Conservation (phyloP, 2,888 invertebrate species). For the Hirtodrosophila cameraria region DNA sequence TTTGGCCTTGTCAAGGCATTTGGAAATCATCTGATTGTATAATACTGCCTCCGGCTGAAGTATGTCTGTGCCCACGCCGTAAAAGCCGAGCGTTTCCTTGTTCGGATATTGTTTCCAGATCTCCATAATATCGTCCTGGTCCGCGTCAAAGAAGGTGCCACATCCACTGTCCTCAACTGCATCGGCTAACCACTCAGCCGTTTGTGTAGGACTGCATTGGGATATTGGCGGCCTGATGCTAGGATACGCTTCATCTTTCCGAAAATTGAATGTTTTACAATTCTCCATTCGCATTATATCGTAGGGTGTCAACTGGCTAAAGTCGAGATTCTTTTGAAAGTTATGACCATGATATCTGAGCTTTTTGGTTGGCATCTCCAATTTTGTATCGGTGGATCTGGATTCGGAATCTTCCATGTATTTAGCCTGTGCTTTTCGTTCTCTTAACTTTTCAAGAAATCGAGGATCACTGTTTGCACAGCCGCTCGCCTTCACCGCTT, state of each 20-base stretch:
- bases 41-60: conserved; percentile 5
- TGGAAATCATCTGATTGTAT: conserved; percentile 31
- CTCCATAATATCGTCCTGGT: conserved; percentile 43
- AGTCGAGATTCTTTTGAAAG: conserved; percentile 4
- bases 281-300: conserved; percentile 45
- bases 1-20: conserved; percentile 24
- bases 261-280: conserved; percentile 30
- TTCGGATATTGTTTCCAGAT: conserved; percentile 45
- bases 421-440: too few relatives aligned
- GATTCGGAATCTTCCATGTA: too few relatives aligned
- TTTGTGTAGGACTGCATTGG: conserved; percentile 22
- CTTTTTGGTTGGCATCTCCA: too few relatives aligned
- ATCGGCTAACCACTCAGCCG: conserved; percentile 27
- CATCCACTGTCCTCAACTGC: conserved; percentile 20
- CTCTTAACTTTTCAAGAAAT: background rate
- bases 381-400: too few relatives aligned
- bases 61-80: conserved; percentile 39
- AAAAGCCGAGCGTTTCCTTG: conserved; percentile 42
- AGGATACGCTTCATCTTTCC: conserved; percentile 41
- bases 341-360: too few relatives aligned
- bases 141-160: conserved; percentile 16
- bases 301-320: conserved; percentile 16
- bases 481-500: conserved; percentile 11
- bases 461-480: background rate
- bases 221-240: conserved; percentile 42